Percentiles rank a stretch among this genome's conserved stretches.
phyloP scores from a whole-genome alignment of 2,797 vertebrate genomes.

The Enoplosus armatus region DNA sequence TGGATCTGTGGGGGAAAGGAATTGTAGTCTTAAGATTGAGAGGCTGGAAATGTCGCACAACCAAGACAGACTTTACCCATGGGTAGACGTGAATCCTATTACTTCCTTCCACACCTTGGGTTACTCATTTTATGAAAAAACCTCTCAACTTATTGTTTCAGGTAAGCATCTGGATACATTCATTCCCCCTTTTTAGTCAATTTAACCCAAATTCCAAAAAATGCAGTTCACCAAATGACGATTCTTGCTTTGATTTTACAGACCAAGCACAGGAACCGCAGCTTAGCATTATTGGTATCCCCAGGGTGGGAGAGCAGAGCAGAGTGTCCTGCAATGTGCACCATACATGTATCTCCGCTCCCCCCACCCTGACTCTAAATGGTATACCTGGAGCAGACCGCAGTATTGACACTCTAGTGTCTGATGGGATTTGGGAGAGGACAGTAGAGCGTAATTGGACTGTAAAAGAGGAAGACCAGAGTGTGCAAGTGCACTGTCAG shows the following conservation, averaged over 20 bases:
- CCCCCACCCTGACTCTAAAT: constrained; percentile 54
- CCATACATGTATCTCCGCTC: constrained; percentile 59
- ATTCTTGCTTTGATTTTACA: constrained; percentile 37
- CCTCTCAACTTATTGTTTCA: constrained; percentile 55
- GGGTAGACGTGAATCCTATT: constrained; percentile 73
- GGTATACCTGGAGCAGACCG: constrained; percentile 11
- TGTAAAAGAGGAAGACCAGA: constrained; percentile 48
- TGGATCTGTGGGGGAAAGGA: constrained; percentile 28
- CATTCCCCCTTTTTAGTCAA: neutral
- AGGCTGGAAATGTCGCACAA: constrained; percentile 52
- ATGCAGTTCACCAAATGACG: neutral
- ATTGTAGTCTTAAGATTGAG: constrained; percentile 75
- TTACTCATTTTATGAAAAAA: constrained; percentile 49
- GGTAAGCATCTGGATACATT: constrained; percentile 34
- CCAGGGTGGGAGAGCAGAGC: constrained; percentile 61
- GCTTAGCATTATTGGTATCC: constrained; percentile 47
- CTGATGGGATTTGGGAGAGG: constrained; percentile 68
- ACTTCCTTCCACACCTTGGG: constrained; percentile 36
- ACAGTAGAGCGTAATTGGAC: constrained; percentile 55
- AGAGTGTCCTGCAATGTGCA: constrained; percentile 69
- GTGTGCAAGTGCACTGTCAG: constrained; percentile 61
- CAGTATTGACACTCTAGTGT: constrained; percentile 14
- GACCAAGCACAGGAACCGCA: constrained; percentile 61
- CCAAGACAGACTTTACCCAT: constrained; percentile 67
- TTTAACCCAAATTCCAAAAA: neutral